Conservation (phyloP, 2,113 vertebrate species). For the Dipodomys ordii region DNA sequence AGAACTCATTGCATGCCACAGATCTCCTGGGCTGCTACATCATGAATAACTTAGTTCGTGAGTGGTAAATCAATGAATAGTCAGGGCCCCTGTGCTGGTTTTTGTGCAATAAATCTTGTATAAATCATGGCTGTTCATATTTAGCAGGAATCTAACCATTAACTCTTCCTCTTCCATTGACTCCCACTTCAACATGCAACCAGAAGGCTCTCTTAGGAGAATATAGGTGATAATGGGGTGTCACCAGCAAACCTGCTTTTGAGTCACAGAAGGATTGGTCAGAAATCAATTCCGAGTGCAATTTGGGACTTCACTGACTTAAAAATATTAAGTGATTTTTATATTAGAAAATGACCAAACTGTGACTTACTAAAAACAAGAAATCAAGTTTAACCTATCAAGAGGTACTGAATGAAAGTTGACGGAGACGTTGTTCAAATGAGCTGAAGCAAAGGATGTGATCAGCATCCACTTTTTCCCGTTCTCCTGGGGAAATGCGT, state of each 20-base stretch:
- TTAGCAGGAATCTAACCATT: background rate
- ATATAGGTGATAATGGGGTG: background rate
- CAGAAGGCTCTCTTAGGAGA: background rate
- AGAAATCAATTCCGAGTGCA: background rate
- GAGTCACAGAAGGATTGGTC: conserved; percentile 6
- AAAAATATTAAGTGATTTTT: no score
- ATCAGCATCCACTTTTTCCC: background rate
- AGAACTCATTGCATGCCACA: conserved; percentile 43
- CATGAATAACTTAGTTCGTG: conserved; percentile 55
- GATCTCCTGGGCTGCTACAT: conserved; percentile 62
- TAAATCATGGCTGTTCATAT: background rate
- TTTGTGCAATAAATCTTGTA: conserved; percentile 7
- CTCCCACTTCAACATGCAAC: background rate
- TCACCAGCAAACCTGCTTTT: background rate
- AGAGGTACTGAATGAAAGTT: background rate
- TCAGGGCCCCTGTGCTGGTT: background rate
- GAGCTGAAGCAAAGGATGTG: background rate
- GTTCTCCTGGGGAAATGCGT: background rate
- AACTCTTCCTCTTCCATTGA: background rate
- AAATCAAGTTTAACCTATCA: conserved; percentile 27
- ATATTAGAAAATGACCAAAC: conserved; percentile 38
- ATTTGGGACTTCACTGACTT: background rate
- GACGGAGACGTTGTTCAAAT: background rate
- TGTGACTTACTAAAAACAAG: conserved; percentile 18
- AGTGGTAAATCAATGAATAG: conserved; percentile 45